These are phyloP conservation scores for Chaetorhynchus papuensis DNA, from an alignment of 2,113 vertebrate genomes.

Conservation along the genomic window DNA sequence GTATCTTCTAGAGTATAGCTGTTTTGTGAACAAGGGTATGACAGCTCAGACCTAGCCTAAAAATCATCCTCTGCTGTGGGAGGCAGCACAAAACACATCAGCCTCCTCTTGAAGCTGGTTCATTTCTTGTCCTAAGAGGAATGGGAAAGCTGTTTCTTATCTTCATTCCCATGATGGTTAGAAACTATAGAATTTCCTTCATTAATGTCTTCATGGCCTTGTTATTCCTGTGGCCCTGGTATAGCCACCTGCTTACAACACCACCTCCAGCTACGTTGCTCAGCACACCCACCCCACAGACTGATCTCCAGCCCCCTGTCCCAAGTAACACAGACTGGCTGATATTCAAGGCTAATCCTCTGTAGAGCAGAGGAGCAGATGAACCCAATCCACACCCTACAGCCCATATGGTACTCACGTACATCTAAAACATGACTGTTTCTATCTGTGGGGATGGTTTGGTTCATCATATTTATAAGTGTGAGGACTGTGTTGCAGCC, in stretches of 20 bases:
- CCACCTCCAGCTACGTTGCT: not conserved
- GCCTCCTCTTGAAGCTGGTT: not conserved
- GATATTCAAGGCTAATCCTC: not conserved
- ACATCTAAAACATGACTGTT: not conserved
- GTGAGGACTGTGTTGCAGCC: not conserved
- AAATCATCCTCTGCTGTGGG: not conserved
- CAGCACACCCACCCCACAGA: not conserved
- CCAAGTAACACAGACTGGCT: not conserved
- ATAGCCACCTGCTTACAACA: not conserved
- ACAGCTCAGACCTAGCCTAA: not conserved
- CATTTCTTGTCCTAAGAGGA: not conserved
- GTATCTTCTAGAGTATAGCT: not conserved
- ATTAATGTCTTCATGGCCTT: not conserved
- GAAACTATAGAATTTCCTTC: not conserved
- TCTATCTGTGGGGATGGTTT: not conserved
- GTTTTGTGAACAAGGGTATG: not conserved
- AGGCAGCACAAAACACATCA: not conserved
- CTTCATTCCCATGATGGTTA: not conserved
- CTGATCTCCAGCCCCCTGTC: not conserved
- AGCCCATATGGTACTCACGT: not conserved
- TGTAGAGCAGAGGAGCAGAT: not conserved
- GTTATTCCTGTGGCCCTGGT: not conserved
- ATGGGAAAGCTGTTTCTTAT: not conserved
- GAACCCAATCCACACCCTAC: not conserved
- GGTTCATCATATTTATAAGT: not conserved